Evolutionary conservation across 2,888 invertebrate species (phyloP).

Genomic region (Cactoblastis cactorum): DNA sequence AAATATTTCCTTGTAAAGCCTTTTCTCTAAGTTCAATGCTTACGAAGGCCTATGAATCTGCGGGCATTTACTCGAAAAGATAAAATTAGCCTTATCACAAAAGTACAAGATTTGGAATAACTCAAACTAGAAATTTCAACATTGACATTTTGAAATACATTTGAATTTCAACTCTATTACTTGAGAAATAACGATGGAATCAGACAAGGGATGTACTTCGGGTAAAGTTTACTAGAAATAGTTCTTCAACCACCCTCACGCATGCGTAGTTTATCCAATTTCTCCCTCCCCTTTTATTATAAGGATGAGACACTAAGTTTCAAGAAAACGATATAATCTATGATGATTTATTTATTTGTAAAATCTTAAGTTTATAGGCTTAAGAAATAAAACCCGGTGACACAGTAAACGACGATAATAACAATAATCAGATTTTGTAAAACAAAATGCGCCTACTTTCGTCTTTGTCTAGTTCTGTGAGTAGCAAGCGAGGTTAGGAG

Average conservation of each 20-base stretch:
- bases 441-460: no score
- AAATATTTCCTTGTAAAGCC: not conserved
- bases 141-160: not conserved
- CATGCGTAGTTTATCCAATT: slow-evolving; percentile 21
- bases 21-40: slow-evolving; percentile 9
- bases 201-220: not conserved
- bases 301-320: slow-evolving; percentile 17
- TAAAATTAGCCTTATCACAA: not conserved
- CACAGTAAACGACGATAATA: no score
- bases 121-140: not conserved
- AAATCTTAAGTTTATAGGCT: no score
- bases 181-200: not conserved
- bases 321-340: no score
- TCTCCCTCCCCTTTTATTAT: slow-evolving; percentile 20
- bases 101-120: not conserved
- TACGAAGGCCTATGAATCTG: slow-evolving; percentile 10
- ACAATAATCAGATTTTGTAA: no score
- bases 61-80: not conserved
- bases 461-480: no score
- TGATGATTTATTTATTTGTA: no score
- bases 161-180: not conserved
- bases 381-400: no score
- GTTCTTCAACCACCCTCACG: slow-evolving; percentile 22
- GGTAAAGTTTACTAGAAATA: slow-evolving; percentile 5
- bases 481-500: no score